Evolutionary conservation across 2,113 vertebrate species (phyloP), one percentile per base, ranked within the genome.

Genomic region (Hemibagrus wyckioides): DNA sequence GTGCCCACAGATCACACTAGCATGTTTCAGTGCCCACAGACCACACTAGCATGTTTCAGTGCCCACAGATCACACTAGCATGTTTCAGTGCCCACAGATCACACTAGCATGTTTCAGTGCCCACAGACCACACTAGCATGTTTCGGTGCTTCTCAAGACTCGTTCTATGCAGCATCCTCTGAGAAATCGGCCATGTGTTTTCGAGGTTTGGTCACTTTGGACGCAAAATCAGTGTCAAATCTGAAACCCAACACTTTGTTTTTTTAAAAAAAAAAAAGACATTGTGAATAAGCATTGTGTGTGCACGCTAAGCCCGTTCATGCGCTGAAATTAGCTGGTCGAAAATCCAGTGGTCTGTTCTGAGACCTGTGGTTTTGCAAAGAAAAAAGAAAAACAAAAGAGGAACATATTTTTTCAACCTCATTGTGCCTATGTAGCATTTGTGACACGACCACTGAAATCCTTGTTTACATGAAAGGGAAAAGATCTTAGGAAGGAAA

Each of bases 341-440:
- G 17, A 65, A 65, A 85, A 85, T 44, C 44, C 73, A 59, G 33
- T 63, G 83, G 80, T 54, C 50, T 82, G 33, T 77, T 83, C 69
- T 61, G 25, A 85, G 63, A 85, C 75, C 15, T 86, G 57, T 57
- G 69, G 41, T 71, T 69, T 81, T 85, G 57, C 57, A 52, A 21
- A 25, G 67, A 50, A 67, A 88, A 67, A 69, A 6, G 11, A 57
- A 54, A 56, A 23, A 52, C 15, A 54, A 80, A 56, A 56, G 52
- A 57, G 57, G 23, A 25, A 25, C 19, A 54, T 80, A 30, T 57
- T 76, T 85, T 61, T 57, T 76, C 0, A 63, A 59, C 39, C 36
- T 48, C 36, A 39, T 65, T 44, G 23, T 79, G 84, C 73, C n/a
- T 44, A 63, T 50, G 52, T 28, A 57, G 52, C 79, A 33, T 39